Evolutionary conservation across 1,140 invertebrate species (phyloP).

Genomic region (Drosophila kanapiae): DNA sequence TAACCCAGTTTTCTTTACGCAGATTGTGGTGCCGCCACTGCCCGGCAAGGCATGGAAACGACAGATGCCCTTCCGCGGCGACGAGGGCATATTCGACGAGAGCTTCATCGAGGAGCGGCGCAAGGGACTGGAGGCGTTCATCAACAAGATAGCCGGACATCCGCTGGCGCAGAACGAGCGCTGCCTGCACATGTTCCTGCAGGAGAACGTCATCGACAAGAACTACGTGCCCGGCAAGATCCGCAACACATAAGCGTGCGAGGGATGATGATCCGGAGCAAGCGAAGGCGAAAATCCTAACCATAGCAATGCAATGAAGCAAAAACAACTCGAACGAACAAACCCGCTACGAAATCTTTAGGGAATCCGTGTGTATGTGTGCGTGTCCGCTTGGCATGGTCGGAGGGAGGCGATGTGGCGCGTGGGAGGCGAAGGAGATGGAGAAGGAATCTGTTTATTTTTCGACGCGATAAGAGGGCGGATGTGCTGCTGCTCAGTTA

Average conservation of each 20-base stretch:
- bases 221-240: slow-evolving; percentile 99
- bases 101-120: slow-evolving; percentile 99
- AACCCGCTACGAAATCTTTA: slow-evolving; percentile 68
- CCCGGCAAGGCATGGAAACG: slow-evolving; percentile 99
- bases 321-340: slow-evolving; percentile 76
- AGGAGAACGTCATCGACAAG: slow-evolving; percentile 98
- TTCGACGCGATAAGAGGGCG: slow-evolving; percentile 33
- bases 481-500: slow-evolving; percentile 68
- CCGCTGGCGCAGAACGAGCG: slow-evolving; percentile 99
- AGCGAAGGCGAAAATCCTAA: slow-evolving; percentile 23
- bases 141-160: slow-evolving; percentile 99
- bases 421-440: slow-evolving; percentile 19
- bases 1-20: slow-evolving; percentile 2
- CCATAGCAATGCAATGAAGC: slow-evolving; percentile 70
- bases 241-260: slow-evolving; percentile 93
- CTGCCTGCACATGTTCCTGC: slow-evolving; percentile 99
- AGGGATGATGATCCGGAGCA: neutral
- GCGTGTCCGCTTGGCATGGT: slow-evolving; percentile 58
- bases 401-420: slow-evolving; percentile 18
- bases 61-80: slow-evolving; percentile 98
- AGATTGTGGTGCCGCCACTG: slow-evolving; percentile 99
- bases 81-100: slow-evolving; percentile 99
- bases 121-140: slow-evolving; percentile 98
- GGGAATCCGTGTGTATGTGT: slow-evolving; percentile 62
- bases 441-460: slow-evolving; percentile 65